phyloP scores from a whole-genome alignment of 1,140 invertebrate species.

The Drosophila triauraria region DNA sequence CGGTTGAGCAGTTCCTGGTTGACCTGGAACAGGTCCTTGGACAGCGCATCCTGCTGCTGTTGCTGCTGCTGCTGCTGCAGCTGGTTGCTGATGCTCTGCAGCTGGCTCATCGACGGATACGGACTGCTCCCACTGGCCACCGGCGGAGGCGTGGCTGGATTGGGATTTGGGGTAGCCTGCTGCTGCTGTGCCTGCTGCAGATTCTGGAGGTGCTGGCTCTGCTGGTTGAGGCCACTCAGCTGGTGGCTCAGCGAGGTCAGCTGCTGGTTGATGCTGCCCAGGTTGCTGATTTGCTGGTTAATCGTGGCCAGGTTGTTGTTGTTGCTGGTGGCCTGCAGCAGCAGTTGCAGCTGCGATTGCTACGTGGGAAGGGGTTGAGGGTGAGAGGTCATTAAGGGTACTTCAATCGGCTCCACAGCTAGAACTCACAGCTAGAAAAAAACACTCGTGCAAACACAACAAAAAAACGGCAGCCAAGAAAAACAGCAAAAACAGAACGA shows the following conservation, averaged over 20 bases:
- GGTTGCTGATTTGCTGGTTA: conserved; percentile 84
- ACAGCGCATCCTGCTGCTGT: conserved; percentile 76
- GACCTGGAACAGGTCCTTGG: conserved; percentile 83
- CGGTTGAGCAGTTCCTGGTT: conserved; percentile 87
- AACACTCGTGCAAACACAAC: conserved; percentile 66
- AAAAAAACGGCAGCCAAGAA: conserved; percentile 58
- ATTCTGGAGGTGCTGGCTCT: conserved; percentile 83
- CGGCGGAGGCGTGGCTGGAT: conserved; percentile 53
- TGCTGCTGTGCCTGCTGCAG: conserved; percentile 79
- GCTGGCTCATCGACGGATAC: conserved; percentile 77
- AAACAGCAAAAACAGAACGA: conserved; percentile 46
- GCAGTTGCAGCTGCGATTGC: conserved; percentile 78
- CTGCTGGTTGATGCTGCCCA: conserved; percentile 84
- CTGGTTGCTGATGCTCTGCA: conserved; percentile 79
- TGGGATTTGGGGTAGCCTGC: conserved; percentile 57
- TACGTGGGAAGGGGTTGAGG: conserved; percentile 20
- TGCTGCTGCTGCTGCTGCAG: conserved; percentile 71
- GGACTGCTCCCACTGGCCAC: conserved; percentile 47
- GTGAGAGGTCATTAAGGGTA: conserved; percentile 45
- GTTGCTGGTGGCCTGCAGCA: conserved; percentile 81
- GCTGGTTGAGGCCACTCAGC: conserved; percentile 83
- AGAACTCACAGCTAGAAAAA: background rate
- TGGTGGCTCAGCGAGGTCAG: conserved; percentile 81
- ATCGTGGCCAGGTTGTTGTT: conserved; percentile 84
- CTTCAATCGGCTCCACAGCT: conserved; percentile 27